Percentiles rank a stretch among this genome's conserved stretches.
phyloP scores from a whole-genome alignment of 1,140 invertebrate species.

The Drosophila setifemur region DNA sequence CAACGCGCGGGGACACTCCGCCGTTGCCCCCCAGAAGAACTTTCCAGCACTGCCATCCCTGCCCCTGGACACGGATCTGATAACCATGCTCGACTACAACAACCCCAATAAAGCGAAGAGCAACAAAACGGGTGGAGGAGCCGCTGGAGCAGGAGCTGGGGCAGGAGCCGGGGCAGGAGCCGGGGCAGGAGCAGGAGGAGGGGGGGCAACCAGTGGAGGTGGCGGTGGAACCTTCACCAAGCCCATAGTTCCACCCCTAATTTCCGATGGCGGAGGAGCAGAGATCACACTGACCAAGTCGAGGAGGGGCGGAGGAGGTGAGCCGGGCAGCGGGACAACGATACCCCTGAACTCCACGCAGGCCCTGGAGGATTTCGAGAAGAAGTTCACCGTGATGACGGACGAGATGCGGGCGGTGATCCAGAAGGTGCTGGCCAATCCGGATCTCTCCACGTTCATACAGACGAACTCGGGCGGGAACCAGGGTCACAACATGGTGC shows the following conservation, averaged over 20 bases:
- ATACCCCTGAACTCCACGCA: conserved; percentile 72
- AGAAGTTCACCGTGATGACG: conserved; percentile 77
- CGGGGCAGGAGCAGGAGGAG: neutral
- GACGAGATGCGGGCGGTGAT: conserved; percentile 81
- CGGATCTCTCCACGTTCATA: conserved; percentile 77
- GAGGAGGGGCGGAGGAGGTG: neutral
- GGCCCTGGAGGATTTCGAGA: conserved; percentile 76
- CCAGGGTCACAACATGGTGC: conserved; percentile 34
- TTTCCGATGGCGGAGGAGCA: conserved; percentile 31
- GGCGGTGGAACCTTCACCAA: conserved; percentile 65
- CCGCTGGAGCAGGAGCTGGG: conserved; percentile 1
- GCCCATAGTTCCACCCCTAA: conserved; percentile 68
- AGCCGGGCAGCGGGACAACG: conserved; percentile 41
- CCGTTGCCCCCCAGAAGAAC: conserved; percentile 6
- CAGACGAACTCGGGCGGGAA: conserved; percentile 61
- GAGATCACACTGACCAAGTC: conserved; percentile 20
- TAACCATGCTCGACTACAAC: conserved; percentile 80
- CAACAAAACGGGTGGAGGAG: neutral
- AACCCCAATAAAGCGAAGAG: conserved; percentile 64
- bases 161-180: neutral
- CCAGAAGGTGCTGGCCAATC: conserved; percentile 79
- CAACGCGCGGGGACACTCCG: neutral
- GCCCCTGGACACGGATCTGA: conserved; percentile 73
- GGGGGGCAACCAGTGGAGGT: conserved; percentile 3
- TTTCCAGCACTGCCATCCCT: conserved; percentile 71